A percentile compares a stretch with the other conserved stretches of the same genome.
phyloP scores from a whole-genome alignment of 2,113 vertebrate species.

The Sinocyclocheilus maitianheensis region DNA sequence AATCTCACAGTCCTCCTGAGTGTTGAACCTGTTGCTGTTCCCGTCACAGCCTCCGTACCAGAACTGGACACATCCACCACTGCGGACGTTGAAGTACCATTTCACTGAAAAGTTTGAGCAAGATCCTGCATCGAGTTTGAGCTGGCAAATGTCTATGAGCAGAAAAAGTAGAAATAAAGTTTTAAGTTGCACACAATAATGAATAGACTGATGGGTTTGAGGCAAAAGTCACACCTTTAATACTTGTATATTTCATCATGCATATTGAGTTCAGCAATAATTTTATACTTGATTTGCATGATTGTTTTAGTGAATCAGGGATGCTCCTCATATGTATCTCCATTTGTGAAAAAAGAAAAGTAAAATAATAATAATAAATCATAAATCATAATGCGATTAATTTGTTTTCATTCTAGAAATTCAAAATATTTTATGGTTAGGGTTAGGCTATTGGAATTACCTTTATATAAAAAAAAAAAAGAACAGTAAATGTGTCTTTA shows the following conservation, averaged over 20 bases:
- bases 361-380: too few species aligned
- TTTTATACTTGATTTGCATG: background rate
- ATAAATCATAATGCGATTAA: too few species aligned
- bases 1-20: constrained; percentile 74
- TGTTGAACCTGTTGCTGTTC: constrained; percentile 81
- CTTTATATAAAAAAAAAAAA: too few species aligned
- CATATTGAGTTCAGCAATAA: background rate
- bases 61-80: constrained; percentile 73
- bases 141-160: constrained; percentile 72
- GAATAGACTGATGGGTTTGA: background rate
- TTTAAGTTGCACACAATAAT: background rate
- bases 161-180: background rate
- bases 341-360: too few species aligned
- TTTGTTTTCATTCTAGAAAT: too few species aligned
- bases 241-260: background rate
- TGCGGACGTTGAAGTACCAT: constrained; percentile 77
- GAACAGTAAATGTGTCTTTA: too few species aligned
- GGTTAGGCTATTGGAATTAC: too few species aligned
- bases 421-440: too few species aligned
- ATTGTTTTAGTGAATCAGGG: background rate
- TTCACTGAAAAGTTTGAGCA: constrained; percentile 76
- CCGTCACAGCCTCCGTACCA: constrained; percentile 84
- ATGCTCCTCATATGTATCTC: background rate
- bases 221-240: too few species aligned
- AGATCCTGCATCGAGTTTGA: constrained; percentile 67